These are phyloP conservation scores for Ceratosolen fusciceps DNA, from an alignment of 1,140 invertebrate genomes.

Conservation along the genomic window DNA sequence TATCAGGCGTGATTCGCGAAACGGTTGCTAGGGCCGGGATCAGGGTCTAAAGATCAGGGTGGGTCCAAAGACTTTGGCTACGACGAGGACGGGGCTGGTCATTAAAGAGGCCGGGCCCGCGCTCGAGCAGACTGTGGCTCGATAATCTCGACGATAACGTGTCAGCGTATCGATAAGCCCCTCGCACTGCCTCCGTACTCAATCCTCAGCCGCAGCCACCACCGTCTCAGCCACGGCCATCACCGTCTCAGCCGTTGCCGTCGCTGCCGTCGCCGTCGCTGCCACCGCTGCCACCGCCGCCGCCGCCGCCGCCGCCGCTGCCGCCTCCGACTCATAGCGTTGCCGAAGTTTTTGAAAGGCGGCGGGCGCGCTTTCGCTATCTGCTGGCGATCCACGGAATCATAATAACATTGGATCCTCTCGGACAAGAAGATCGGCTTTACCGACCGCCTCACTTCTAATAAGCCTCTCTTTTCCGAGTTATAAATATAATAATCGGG, in stretches of 20 bases:
- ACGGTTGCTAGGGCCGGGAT: neutral
- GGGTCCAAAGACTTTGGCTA: neutral
- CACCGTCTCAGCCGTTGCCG: too few species aligned
- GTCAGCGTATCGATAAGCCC: neutral
- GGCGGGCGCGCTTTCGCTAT: conserved; percentile 14
- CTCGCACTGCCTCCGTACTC: too few species aligned
- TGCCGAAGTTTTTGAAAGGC: neutral
- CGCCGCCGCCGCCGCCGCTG: too few species aligned
- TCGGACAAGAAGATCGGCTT: conserved; percentile 5
- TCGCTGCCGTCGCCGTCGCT: too few species aligned
- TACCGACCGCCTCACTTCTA: neutral
- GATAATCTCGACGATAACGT: neutral
- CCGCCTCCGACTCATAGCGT: too few species aligned
- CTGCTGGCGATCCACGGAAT: conserved; percentile 19
- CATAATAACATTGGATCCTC: neutral
- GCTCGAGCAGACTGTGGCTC: neutral
- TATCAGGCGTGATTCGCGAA: neutral
- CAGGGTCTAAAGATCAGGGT: too few species aligned
- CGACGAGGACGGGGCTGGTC: too few species aligned
- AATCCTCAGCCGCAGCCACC: too few species aligned
- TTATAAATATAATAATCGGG: conserved; percentile 16
- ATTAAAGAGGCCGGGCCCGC: neutral
- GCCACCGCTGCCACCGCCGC: too few species aligned
- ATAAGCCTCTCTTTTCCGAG: neutral
- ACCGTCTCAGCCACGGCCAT: too few species aligned